Percentiles rank a stretch among this genome's conserved stretches.
Conservation (phyloP, 2,888 invertebrate genomes). For the Mylabris sibirica region DNA sequence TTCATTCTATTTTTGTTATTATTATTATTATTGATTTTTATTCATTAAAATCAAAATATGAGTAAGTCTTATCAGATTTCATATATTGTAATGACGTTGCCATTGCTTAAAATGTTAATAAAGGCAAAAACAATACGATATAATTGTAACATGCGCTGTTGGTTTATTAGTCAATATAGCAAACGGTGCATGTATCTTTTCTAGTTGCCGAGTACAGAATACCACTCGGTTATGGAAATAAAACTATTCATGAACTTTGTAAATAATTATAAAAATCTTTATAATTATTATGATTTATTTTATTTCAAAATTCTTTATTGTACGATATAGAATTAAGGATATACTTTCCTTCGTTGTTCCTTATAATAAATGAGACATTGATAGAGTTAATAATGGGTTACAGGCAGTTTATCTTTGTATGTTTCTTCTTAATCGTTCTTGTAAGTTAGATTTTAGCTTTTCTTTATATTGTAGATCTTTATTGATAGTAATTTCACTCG, state of each 20-base stretch:
- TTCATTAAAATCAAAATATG: conserved; percentile 1
- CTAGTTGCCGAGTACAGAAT: too few relatives aligned
- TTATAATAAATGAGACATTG: not conserved
- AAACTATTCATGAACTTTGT: too few relatives aligned
- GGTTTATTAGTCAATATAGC: too few relatives aligned
- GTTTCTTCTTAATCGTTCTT: not conserved
- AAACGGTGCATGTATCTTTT: too few relatives aligned
- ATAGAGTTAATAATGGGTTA: not conserved
- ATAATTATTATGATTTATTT: too few relatives aligned
- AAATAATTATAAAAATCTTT: too few relatives aligned
- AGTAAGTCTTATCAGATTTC: not conserved
- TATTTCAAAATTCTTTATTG: too few relatives aligned
- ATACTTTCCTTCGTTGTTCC: not conserved
- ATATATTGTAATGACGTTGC: not conserved
- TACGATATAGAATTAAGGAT: too few relatives aligned
- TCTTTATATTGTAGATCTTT: conserved; percentile 7
- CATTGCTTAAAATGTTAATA: not conserved
- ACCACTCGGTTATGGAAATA: too few relatives aligned
- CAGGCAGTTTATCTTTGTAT: not conserved
- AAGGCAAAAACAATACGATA: too few relatives aligned
- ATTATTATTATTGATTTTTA: conserved; percentile 3
- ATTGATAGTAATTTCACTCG: conserved; percentile 15
- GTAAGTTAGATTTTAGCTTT: not conserved
- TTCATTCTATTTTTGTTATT: not conserved
- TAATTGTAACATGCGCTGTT: too few relatives aligned